A percentile compares a stretch with the other conserved stretches of the same genome.
Conservation (phyloP, 2,888 invertebrate genomes). For the Epinotia nisella region DNA sequence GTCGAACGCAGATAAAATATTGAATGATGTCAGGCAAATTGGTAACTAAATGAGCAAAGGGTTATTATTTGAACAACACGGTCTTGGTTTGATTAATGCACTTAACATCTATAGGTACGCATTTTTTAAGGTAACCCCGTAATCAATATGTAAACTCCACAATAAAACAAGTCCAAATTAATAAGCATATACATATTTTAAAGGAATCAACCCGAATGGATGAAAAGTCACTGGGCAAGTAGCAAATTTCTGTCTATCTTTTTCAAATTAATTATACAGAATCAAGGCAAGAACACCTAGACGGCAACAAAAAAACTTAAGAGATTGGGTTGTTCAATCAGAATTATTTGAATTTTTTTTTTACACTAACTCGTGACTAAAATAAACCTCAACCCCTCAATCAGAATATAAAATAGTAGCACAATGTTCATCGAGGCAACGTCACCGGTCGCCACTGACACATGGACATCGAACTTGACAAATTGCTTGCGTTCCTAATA, state of each 20-base stretch:
- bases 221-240: background rate
- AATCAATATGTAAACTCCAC: background rate
- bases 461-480: constrained; percentile 79
- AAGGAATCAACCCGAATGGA: too few relatives aligned
- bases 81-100: constrained; percentile 16
- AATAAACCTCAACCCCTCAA: too few relatives aligned
- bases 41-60: constrained; percentile 65
- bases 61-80: constrained; percentile 35
- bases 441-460: constrained; percentile 69
- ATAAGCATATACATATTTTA: background rate
- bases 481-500: constrained; percentile 83
- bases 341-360: too few relatives aligned
- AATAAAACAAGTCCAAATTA: background rate
- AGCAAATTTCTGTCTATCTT: background rate
- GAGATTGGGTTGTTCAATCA: constrained; percentile 34
- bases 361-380: too few relatives aligned
- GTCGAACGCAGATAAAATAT: constrained; percentile 63
- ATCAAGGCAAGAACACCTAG: background rate
- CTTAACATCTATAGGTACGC: background rate
- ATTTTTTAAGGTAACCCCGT: constrained; percentile 1
- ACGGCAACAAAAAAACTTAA: constrained; percentile 13
- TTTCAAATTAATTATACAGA: background rate
- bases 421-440: constrained; percentile 41
- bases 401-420: constrained; percentile 37
- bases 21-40: constrained; percentile 72